A percentile compares a stretch with the other conserved stretches of the same genome.
phyloP scores from a whole-genome alignment of 2,888 invertebrate genomes.

The Brachyptera putata region DNA sequence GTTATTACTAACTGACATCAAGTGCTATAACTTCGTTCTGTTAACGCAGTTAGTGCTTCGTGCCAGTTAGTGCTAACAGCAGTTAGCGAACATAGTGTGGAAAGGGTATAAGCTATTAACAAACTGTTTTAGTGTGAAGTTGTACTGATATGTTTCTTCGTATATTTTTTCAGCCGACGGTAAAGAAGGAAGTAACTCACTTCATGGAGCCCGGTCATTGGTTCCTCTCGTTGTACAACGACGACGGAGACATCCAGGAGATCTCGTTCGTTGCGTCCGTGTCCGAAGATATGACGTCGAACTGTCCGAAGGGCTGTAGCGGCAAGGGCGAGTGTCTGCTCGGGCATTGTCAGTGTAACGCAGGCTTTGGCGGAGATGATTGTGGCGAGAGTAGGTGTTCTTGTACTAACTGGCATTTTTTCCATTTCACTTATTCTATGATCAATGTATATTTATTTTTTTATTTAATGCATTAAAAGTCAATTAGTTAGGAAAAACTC shows the following conservation, averaged over 20 bases:
- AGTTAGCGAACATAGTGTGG: no score
- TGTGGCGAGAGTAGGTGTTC: slow-evolving; percentile 88
- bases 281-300: slow-evolving; percentile 89
- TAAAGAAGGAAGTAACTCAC: slow-evolving; percentile 88
- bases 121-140: no score
- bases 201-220: slow-evolving; percentile 96
- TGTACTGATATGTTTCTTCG: no score
- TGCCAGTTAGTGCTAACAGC: no score
- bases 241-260: slow-evolving; percentile 87
- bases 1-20: no score
- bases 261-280: slow-evolving; percentile 77
- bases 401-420: slow-evolving; percentile 36
- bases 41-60: no score
- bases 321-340: slow-evolving; percentile 94
- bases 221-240: slow-evolving; percentile 94
- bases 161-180: slow-evolving; percentile 74
- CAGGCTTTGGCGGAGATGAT: slow-evolving; percentile 93
- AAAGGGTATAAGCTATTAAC: no score
- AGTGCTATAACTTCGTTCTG: no score
- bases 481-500: no score
- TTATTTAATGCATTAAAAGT: no score
- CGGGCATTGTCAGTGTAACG: slow-evolving; percentile 93
- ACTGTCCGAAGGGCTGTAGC: slow-evolving; percentile 94
- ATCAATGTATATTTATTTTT: no score
- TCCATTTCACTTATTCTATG: not conserved